Percentiles rank a stretch among this genome's conserved stretches.
Conservation (phyloP, 2,797 vertebrate genomes). For the Lemur catta region DNA sequence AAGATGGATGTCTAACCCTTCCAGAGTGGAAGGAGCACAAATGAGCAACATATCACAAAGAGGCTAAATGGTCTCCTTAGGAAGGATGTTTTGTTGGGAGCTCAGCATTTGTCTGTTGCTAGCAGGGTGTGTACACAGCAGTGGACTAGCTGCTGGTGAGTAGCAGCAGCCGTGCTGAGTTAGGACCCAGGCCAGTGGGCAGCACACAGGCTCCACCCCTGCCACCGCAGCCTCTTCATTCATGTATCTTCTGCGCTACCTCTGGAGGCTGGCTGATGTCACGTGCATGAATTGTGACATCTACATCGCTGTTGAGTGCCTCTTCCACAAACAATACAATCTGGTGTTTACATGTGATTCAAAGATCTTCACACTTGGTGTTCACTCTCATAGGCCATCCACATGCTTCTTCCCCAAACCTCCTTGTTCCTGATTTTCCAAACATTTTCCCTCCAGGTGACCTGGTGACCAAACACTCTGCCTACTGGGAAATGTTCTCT, state of each 20-base stretch:
- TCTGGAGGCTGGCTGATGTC: background rate
- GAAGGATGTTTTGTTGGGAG: background rate
- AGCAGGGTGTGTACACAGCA: too few relatives aligned
- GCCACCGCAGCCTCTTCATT: background rate
- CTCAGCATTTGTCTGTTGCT: background rate
- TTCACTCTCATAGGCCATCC: background rate
- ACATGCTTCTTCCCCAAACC: background rate
- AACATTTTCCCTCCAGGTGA: background rate
- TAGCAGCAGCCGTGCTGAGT: background rate
- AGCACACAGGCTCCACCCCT: too few relatives aligned
- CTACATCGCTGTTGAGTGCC: background rate
- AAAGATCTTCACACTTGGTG: background rate
- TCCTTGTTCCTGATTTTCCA: background rate
- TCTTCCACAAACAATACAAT: background rate
- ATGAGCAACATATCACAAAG: background rate
- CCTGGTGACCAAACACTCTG: background rate
- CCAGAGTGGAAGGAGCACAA: background rate
- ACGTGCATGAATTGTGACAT: background rate
- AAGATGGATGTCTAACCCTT: background rate
- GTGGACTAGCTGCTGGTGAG: background rate
- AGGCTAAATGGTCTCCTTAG: background rate
- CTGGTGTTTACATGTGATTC: background rate
- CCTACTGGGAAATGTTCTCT: background rate
- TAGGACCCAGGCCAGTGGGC: too few relatives aligned
- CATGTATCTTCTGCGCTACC: background rate